Percentiles rank a stretch among this genome's conserved stretches.
phyloP scores from a whole-genome alignment of 2,113 vertebrate genomes.

The Rhinopomastus cyanomelas region DNA sequence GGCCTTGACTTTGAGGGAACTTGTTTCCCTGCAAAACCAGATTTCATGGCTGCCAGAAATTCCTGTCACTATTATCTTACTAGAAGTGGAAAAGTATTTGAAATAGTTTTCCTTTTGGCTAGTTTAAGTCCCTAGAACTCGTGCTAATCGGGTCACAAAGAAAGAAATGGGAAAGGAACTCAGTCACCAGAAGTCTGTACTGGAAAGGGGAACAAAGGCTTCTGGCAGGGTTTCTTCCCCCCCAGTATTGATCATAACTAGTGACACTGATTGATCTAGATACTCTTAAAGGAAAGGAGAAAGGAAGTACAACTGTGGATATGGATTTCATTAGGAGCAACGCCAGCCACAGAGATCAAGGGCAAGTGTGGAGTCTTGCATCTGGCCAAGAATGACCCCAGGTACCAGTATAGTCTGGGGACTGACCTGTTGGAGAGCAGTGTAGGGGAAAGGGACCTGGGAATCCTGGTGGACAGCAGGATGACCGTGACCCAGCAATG shows the following conservation, averaged over 20 bases:
- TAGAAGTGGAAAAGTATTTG: background rate
- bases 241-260: background rate
- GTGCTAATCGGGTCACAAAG: background rate
- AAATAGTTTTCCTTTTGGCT: background rate
- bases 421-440: too few species aligned
- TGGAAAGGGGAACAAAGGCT: background rate
- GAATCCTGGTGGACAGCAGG: too few species aligned
- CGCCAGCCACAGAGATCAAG: background rate
- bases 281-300: background rate
- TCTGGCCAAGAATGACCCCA: too few species aligned
- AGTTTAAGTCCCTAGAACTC: background rate
- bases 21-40: background rate
- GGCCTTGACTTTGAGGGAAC: background rate
- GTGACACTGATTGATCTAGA: background rate
- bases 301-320: background rate
- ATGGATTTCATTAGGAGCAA: background rate
- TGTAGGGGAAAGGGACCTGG: too few species aligned
- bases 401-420: too few species aligned
- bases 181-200: background rate
- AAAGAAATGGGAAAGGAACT: background rate
- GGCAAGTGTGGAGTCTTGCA: too few species aligned
- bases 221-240: background rate
- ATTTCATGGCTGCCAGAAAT: background rate
- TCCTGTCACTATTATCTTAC: background rate
- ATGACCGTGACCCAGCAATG: too few species aligned